Evolutionary conservation across 2,888 invertebrate species (phyloP).

Genomic region (Falcaria lacertinaria): DNA sequence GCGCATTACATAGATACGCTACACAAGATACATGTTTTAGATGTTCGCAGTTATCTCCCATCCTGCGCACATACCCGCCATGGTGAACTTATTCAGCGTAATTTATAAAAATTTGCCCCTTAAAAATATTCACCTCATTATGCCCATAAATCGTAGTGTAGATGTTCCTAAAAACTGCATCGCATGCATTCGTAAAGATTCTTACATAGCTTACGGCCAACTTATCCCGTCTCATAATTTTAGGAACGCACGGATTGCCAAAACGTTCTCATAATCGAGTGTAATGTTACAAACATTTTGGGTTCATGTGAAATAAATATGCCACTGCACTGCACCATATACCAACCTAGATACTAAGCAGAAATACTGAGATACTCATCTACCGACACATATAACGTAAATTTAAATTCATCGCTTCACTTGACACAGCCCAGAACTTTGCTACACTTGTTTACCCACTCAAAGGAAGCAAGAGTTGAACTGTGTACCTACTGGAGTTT

Average conservation of each 20-base stretch:
- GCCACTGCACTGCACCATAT: neutral
- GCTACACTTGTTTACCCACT: constrained; percentile 32
- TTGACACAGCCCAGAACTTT: constrained; percentile 30
- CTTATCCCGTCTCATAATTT: neutral
- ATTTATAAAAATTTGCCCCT: no score
- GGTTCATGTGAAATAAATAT: neutral
- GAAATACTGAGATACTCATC: no score
- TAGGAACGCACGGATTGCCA: neutral
- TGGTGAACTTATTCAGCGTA: no score
- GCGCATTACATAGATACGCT: no score
- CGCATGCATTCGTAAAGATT: neutral
- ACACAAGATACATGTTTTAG: no score
- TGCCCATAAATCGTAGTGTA: no score
- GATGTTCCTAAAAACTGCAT: neutral
- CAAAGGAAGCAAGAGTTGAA: constrained; percentile 29
- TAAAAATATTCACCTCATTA: no score
- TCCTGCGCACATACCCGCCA: no score
- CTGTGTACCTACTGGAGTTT: constrained; percentile 24
- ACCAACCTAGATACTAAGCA: neutral
- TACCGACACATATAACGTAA: constrained; percentile 10
- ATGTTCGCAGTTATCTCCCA: no score
- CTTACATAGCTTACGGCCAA: neutral
- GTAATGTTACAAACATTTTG: neutral
- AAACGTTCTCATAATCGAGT: neutral
- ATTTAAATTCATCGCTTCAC: constrained; percentile 32